Conservation (phyloP, 1,140 invertebrate species). For the Saccostrea cuccullata region DNA sequence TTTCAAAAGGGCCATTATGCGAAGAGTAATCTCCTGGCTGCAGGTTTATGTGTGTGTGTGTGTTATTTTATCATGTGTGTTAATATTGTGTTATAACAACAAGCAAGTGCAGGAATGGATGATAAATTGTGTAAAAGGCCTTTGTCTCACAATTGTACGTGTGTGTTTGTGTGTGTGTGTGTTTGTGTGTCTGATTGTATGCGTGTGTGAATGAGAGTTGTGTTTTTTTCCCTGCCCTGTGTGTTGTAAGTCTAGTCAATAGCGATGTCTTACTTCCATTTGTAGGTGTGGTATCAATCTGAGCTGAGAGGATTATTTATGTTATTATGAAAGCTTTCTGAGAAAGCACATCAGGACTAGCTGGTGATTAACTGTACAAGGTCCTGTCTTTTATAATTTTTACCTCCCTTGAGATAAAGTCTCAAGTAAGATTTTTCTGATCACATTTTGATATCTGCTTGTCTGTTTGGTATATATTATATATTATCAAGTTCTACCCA, state of each 20-base stretch:
- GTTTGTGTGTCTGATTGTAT: not conserved
- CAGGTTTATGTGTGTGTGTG: not conserved
- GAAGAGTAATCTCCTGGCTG: conserved; percentile 2
- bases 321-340: not conserved
- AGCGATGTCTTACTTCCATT: conserved; percentile 8
- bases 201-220: not conserved
- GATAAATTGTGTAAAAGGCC: not conserved
- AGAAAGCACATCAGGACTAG: not conserved
- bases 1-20: conserved; percentile 16
- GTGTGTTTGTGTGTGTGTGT: not conserved
- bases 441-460: too few species aligned
- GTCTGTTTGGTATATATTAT: too few species aligned
- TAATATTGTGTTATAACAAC: not conserved
- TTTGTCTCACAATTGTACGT: not conserved
- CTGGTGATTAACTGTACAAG: not conserved
- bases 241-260: conserved; percentile 31
- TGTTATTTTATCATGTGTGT: not conserved
- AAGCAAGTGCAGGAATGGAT: not conserved
- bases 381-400: not conserved
- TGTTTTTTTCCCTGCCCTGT: conserved; percentile 9
- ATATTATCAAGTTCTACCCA: too few species aligned
- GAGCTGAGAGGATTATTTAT: not conserved
- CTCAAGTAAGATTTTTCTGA: too few species aligned
- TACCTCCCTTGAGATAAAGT: too few species aligned
- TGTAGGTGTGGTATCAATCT: not conserved